These are phyloP conservation scores for Drosophila paulistorum DNA, from an alignment of 1,140 invertebrate species.

Conservation along the genomic window DNA sequence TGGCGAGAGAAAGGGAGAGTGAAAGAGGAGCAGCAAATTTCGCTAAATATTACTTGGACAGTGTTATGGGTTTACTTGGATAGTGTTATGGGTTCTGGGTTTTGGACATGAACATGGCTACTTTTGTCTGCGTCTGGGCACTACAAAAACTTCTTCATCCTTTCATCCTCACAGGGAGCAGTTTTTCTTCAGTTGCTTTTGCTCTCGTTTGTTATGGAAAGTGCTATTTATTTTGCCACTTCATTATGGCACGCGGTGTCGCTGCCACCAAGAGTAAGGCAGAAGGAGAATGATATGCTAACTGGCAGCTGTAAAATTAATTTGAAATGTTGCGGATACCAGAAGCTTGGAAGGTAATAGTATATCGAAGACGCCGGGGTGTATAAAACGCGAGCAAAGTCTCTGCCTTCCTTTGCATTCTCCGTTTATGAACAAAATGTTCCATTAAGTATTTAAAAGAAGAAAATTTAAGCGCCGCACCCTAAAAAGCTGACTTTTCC, in stretches of 20 bases:
- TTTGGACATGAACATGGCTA: too few species aligned
- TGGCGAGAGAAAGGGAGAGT: not conserved
- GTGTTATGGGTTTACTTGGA: constrained; percentile 17
- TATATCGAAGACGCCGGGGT: not conserved
- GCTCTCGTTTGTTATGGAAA: constrained; percentile 13
- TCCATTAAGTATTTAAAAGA: constrained; percentile 64
- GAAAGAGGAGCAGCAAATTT: constrained; percentile 15
- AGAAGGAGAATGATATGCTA: constrained; percentile 13
- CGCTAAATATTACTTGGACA: constrained; percentile 15
- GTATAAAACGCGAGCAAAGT: not conserved
- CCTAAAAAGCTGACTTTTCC: constrained; percentile 14
- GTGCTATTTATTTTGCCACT: constrained; percentile 74
- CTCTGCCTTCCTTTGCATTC: not conserved
- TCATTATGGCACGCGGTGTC: constrained; percentile 68
- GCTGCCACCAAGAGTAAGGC: constrained; percentile 11
- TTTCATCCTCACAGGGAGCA: not conserved
- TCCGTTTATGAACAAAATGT: constrained; percentile 29
- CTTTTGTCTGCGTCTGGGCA: not conserved
- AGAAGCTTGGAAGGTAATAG: not conserved
- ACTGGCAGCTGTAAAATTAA: constrained; percentile 72
- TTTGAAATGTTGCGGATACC: constrained; percentile 64
- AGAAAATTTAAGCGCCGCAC: constrained; percentile 45
- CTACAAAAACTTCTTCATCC: not conserved
- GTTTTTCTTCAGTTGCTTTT: not conserved
- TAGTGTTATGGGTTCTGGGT: constrained; percentile 11